A percentile compares a stretch with the other conserved stretches of the same genome.
phyloP scores from a whole-genome alignment of 2,113 vertebrate genomes.

The Paedocypris sp. region DNA sequence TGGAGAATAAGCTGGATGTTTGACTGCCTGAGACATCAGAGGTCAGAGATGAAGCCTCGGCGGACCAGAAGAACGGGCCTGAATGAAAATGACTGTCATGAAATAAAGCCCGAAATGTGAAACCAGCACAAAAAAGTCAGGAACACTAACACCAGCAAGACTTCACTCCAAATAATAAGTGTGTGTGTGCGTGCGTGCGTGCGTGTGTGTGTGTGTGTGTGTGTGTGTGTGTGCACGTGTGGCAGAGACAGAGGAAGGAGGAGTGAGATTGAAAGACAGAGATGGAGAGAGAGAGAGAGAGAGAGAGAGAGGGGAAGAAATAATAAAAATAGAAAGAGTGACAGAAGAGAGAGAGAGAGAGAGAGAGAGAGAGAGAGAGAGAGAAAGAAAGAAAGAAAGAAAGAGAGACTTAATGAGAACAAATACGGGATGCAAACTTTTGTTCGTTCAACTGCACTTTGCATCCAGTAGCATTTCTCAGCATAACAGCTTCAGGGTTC shows the following conservation, averaged over 20 bases:
- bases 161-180: no score
- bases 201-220: no score
- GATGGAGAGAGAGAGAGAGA: neutral
- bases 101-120: no score
- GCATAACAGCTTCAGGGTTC: neutral
- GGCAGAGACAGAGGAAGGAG: no score
- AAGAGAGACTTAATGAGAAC: constrained; percentile 33
- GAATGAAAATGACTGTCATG: neutral
- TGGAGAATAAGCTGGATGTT: neutral
- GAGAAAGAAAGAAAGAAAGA: neutral
- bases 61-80: neutral
- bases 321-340: neutral
- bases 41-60: neutral
- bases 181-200: no score
- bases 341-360: neutral
- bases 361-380: neutral
- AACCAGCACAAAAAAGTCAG: no score
- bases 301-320: neutral
- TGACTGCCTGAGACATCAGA: neutral
- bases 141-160: no score
- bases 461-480: constrained; percentile 8
- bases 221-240: no score
- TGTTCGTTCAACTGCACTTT: neutral
- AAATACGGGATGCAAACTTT: constrained; percentile 39
- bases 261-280: no score